Percentiles rank a stretch among this genome's conserved stretches.
These are phyloP conservation scores for Haliaeetus albicilla DNA, from an alignment of 2,797 vertebrate species.

Conservation along the genomic window DNA sequence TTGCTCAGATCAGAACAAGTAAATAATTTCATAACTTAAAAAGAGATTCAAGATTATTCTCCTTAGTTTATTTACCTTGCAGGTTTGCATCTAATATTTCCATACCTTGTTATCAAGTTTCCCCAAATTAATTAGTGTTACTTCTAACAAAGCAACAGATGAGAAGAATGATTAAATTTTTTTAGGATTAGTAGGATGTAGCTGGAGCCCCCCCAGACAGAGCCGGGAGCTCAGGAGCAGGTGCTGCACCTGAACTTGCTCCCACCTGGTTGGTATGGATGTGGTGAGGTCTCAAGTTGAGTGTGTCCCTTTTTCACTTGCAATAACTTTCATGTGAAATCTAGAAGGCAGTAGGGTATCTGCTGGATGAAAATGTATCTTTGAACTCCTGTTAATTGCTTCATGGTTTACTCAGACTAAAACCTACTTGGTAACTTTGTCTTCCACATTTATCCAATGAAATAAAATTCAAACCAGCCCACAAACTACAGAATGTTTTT, in stretches of 20 bases:
- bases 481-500: constrained; percentile 50
- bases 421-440: constrained; percentile 7
- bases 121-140: not conserved
- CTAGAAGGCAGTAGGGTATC: constrained; percentile 3
- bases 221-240: not conserved
- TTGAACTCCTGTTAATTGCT: constrained; percentile 38
- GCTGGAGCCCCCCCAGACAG: not conserved
- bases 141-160: not conserved
- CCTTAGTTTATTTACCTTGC: constrained; percentile 12
- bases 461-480: constrained; percentile 66
- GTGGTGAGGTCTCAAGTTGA: not conserved
- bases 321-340: not conserved
- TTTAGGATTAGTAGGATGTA: not conserved
- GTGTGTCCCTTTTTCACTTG: not conserved
- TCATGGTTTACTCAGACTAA: constrained; percentile 44
- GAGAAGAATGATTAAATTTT: not conserved
- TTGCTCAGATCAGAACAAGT: constrained; percentile 52
- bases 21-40: constrained; percentile 41
- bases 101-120: not conserved
- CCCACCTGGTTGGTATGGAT: not conserved
- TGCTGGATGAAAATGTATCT: not conserved
- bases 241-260: not conserved
- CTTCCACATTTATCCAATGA: constrained; percentile 51
- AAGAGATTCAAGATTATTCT: constrained; percentile 13
- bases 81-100: not conserved